These are phyloP conservation scores for Xiphophorus couchianus DNA, from an alignment of 2,113 vertebrate genomes.

Conservation along the genomic window DNA sequence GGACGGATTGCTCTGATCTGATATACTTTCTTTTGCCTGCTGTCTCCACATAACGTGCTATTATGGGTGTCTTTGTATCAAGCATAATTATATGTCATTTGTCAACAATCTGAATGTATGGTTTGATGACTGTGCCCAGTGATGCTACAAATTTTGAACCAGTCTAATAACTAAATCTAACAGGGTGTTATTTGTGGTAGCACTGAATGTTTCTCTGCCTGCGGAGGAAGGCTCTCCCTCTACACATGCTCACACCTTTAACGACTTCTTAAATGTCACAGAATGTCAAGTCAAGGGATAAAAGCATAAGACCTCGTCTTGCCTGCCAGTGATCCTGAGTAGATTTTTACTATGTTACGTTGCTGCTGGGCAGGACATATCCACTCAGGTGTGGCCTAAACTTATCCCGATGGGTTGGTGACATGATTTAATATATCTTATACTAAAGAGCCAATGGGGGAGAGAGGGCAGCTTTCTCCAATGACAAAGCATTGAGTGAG, in stretches of 20 bases:
- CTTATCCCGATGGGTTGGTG: conserved; percentile 60
- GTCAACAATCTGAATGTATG: conserved; percentile 60
- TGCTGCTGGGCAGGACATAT: conserved; percentile 65
- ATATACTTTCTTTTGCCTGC: conserved; percentile 44
- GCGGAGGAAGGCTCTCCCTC: conserved; percentile 56
- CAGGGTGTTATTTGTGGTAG: conserved; percentile 72
- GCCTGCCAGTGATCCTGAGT: conserved; percentile 64
- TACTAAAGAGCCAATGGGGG: conserved; percentile 61
- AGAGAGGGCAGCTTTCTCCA: conserved; percentile 51
- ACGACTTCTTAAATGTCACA: conserved; percentile 85
- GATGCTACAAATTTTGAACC: conserved; percentile 54
- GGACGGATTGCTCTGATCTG: conserved; percentile 36
- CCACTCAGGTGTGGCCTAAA: conserved; percentile 76
- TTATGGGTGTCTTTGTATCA: conserved; percentile 13
- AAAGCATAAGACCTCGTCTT: conserved; percentile 72
- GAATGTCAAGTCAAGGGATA: conserved; percentile 79
- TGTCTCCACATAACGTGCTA: neutral
- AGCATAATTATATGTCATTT: conserved; percentile 36
- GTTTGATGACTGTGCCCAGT: conserved; percentile 40
- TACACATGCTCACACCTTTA: conserved; percentile 78
- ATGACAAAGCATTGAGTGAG: conserved; percentile 52
- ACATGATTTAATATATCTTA: conserved; percentile 74
- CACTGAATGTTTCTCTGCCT: conserved; percentile 63
- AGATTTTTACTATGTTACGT: conserved; percentile 61
- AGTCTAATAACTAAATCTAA: conserved; percentile 66